Evolutionary conservation across 2,888 invertebrate species (phyloP).

Genomic region (Sinodicranocentrus sp.): DNA sequence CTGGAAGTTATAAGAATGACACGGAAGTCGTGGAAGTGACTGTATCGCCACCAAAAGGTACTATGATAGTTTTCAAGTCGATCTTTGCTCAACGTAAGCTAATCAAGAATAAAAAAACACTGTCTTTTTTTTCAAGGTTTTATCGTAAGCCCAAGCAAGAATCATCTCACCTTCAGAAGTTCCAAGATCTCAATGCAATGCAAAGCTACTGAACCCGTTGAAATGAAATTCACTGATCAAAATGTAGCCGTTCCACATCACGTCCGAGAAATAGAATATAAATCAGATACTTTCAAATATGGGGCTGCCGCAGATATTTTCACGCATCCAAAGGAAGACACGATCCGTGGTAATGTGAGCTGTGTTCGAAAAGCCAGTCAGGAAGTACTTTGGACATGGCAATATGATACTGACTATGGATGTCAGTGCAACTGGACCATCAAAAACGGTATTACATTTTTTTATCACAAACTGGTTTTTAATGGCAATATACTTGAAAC

Average conservation of each 20-base stretch:
- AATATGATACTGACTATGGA: slow-evolving; percentile 67
- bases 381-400: slow-evolving; percentile 68
- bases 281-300: slow-evolving; percentile 62
- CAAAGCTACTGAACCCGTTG: slow-evolving; percentile 68
- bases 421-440: slow-evolving; percentile 69
- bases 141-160: slow-evolving; percentile 58
- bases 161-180: slow-evolving; percentile 65
- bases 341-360: slow-evolving; percentile 62
- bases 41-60: slow-evolving; percentile 64
- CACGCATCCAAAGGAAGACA: slow-evolving; percentile 64
- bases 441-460: slow-evolving; percentile 57
- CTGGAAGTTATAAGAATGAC: slow-evolving; percentile 67
- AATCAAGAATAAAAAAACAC: neutral
- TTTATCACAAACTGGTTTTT: too few species aligned
- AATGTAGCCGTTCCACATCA: slow-evolving; percentile 65
- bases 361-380: slow-evolving; percentile 62
- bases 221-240: slow-evolving; percentile 61
- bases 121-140: slow-evolving; percentile 39
- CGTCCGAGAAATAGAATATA: slow-evolving; percentile 61
- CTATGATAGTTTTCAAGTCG: too few species aligned
- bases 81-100: too few species aligned
- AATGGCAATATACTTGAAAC: too few species aligned
- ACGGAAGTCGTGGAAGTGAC: slow-evolving; percentile 71
- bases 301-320: slow-evolving; percentile 68
- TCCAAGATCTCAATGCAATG: slow-evolving; percentile 63